Conservation (phyloP, 2,113 vertebrate genomes). For the Delphinapterus leucas region DNA sequence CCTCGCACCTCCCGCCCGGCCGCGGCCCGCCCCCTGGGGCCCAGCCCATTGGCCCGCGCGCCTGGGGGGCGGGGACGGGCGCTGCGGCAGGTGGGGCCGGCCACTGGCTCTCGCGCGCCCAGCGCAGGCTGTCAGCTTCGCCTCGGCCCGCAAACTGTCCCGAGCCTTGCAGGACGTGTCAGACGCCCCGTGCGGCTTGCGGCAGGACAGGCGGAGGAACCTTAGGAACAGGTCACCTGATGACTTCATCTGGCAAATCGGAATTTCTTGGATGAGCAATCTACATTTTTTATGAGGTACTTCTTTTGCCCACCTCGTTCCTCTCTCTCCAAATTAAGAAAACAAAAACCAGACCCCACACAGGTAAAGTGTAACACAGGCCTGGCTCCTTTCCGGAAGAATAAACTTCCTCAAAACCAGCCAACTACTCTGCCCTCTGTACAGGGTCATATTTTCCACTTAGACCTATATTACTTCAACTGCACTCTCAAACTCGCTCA, state of each 20-base stretch:
- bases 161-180: rapidly evolving
- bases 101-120: rapidly evolving
- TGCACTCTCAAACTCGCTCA: neutral
- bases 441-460: neutral
- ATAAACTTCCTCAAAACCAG: neutral
- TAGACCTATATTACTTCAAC: neutral
- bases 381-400: neutral
- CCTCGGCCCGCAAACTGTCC: rapidly evolving
- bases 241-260: neutral
- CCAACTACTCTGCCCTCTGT: neutral
- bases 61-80: neutral
- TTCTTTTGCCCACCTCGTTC: neutral
- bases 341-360: neutral
- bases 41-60: conserved; percentile 39
- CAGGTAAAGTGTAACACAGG: neutral
- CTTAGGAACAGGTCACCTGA: neutral
- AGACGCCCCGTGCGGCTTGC: neutral
- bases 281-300: neutral
- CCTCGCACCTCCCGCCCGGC: neutral
- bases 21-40: neutral
- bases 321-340: neutral
- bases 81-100: neutral
- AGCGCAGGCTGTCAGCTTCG: rapidly evolving
- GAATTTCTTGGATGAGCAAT: neutral
- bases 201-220: neutral